Conservation (phyloP, 2,113 vertebrate species). For the Megaleporinus macrocephalus region DNA sequence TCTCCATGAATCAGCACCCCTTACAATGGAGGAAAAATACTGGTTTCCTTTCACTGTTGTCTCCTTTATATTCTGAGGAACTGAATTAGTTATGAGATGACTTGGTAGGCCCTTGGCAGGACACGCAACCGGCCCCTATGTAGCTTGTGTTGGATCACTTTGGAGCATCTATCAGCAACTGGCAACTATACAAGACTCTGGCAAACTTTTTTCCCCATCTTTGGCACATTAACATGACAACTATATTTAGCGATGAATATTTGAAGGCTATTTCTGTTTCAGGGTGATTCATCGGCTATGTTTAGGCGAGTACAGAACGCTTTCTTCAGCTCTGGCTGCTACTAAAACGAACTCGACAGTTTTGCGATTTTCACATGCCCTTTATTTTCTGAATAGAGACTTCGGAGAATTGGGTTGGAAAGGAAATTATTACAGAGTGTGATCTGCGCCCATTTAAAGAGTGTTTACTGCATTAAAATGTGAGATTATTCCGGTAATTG, state of each 20-base stretch:
- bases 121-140: background rate
- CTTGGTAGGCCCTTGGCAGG: background rate
- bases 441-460: background rate
- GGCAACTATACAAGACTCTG: constrained; percentile 11
- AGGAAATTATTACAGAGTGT: background rate
- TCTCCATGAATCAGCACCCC: background rate
- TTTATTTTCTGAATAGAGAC: background rate
- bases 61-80: background rate
- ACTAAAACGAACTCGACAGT: background rate
- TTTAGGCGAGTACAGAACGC: background rate
- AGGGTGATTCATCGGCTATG: constrained; percentile 1
- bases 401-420: background rate
- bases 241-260: background rate
- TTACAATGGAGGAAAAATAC: background rate
- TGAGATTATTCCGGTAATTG: background rate
- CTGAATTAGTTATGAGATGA: constrained; percentile 3
- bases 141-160: background rate
- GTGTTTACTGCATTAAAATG: background rate
- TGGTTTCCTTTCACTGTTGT: background rate
- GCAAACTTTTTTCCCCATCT: background rate
- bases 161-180: background rate
- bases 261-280: constrained; percentile 12
- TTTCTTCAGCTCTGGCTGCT: background rate
- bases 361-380: background rate
- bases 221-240: background rate